Percentiles rank a stretch among this genome's conserved stretches.
phyloP scores from a whole-genome alignment of 1,140 invertebrate species.

The Drosophila nigrodunni region DNA sequence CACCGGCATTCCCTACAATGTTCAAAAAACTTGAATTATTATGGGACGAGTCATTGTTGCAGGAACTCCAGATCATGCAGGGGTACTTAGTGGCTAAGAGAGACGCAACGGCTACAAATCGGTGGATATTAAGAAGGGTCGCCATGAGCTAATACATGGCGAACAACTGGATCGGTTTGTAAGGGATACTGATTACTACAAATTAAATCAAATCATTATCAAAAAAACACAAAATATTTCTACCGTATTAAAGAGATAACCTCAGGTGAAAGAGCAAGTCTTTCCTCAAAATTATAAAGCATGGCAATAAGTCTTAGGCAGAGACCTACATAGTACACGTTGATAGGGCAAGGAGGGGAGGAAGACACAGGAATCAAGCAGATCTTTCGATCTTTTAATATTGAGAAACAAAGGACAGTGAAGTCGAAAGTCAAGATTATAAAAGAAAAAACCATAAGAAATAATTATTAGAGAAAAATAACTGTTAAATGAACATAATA shows the following conservation, averaged over 20 bases:
- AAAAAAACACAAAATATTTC: conserved; percentile 8
- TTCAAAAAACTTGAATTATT: conserved; percentile 41
- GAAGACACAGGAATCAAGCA: conserved; percentile 33
- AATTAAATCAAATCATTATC: conserved; percentile 19
- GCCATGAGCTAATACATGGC: conserved; percentile 36
- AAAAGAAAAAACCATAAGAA: conserved; percentile 24
- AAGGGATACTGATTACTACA: conserved; percentile 38
- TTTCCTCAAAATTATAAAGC: conserved; percentile 1
- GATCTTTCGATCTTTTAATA: conserved; percentile 22
- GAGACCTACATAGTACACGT: conserved; percentile 14
- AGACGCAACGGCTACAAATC: conserved; percentile 59
- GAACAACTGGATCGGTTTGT: conserved; percentile 1
- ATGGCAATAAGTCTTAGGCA: conserved; percentile 24
- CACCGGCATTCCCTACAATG: conserved; percentile 83
- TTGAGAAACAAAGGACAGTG: conserved; percentile 41
- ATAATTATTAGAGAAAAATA: conserved; percentile 21
- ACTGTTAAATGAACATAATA: conserved; percentile 25
- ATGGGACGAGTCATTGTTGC: not conserved
- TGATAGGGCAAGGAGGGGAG: conserved; percentile 8
- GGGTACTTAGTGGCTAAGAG: conserved; percentile 52
- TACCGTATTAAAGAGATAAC: conserved; percentile 10
- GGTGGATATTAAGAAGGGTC: conserved; percentile 19
- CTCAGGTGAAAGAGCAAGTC: not conserved
- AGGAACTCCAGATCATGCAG: conserved; percentile 60
- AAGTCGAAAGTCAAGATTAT: conserved; percentile 32